Evolutionary conservation across 2,113 vertebrate genomes (phyloP).

Genomic region (Pelobates fuscus): DNA sequence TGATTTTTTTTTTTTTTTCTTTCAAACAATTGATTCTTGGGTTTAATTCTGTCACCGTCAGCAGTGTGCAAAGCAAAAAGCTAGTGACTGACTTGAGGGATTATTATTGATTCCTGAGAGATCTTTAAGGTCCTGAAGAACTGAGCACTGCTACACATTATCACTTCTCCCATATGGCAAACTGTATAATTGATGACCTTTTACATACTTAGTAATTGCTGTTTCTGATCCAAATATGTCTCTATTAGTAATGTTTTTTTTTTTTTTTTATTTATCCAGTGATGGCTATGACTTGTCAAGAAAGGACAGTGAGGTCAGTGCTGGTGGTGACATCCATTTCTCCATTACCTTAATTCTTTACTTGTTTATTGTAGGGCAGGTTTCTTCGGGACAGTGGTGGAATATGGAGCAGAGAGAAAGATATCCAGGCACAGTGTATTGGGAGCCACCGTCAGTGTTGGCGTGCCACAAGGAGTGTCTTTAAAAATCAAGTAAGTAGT

Average conservation of each 20-base stretch:
- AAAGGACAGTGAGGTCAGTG: background rate
- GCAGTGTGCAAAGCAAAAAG: slow-evolving; percentile 5
- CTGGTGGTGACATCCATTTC: background rate
- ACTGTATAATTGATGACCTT: slow-evolving; percentile 6
- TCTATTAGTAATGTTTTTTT: background rate
- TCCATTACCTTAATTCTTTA: background rate
- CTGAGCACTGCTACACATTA: too few species aligned
- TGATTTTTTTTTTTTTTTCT: slow-evolving; percentile 7
- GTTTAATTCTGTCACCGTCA: slow-evolving; percentile 24
- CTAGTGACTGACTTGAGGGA: slow-evolving; percentile 27
- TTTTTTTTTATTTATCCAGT: background rate
- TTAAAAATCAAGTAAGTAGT: slow-evolving; percentile 93
- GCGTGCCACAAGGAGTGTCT: slow-evolving; percentile 92
- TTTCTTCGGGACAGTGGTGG: slow-evolving; percentile 93
- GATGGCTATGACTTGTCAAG: background rate
- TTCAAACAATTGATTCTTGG: slow-evolving; percentile 24
- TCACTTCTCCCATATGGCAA: slow-evolving; percentile 7
- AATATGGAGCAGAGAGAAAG: slow-evolving; percentile 95
- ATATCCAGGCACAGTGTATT: slow-evolving; percentile 94
- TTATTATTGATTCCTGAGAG: slow-evolving; percentile 12
- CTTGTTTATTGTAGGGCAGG: slow-evolving; percentile 75
- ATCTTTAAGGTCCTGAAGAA: background rate
- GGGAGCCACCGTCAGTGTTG: slow-evolving; percentile 90
- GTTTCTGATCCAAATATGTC: background rate
- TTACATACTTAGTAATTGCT: background rate